These are phyloP conservation scores for Octopus sinensis DNA, from an alignment of 1,140 invertebrate species.

Conservation along the genomic window DNA sequence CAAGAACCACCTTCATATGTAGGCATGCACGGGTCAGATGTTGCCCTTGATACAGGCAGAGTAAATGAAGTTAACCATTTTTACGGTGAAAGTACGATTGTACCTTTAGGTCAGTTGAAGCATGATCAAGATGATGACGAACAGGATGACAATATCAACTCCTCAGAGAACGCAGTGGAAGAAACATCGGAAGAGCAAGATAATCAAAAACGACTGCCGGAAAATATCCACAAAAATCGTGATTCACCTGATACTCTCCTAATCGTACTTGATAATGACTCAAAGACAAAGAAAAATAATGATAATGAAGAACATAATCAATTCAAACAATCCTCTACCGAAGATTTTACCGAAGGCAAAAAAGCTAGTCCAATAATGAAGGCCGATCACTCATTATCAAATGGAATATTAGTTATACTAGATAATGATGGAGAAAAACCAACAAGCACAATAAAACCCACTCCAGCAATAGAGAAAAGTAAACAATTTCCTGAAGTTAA, in stretches of 20 bases:
- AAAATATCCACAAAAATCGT: neutral
- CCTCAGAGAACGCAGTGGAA: neutral
- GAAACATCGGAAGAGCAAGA: neutral
- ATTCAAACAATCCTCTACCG: neutral
- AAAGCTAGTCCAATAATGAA: neutral
- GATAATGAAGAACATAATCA: neutral
- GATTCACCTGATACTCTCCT: neutral
- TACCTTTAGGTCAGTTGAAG: neutral
- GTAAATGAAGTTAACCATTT: neutral
- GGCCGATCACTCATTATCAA: neutral
- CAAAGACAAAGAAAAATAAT: neutral
- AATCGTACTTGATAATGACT: neutral
- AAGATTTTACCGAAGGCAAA: neutral
- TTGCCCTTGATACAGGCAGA: neutral
- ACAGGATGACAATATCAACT: neutral
- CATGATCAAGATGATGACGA: slow-evolving; percentile 6
- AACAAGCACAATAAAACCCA: no score
- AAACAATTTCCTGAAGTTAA: neutral
- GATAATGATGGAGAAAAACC: neutral
- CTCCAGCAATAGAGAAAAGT: no score
- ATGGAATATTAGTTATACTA: neutral
- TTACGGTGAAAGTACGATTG: neutral
- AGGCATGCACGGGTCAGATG: neutral
- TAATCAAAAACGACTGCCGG: neutral
- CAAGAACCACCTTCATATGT: neutral